A percentile compares a stretch with the other conserved stretches of the same genome.
These are phyloP conservation scores for Invenusta paracnida DNA, from an alignment of 2,888 invertebrate genomes.

Conservation along the genomic window DNA sequence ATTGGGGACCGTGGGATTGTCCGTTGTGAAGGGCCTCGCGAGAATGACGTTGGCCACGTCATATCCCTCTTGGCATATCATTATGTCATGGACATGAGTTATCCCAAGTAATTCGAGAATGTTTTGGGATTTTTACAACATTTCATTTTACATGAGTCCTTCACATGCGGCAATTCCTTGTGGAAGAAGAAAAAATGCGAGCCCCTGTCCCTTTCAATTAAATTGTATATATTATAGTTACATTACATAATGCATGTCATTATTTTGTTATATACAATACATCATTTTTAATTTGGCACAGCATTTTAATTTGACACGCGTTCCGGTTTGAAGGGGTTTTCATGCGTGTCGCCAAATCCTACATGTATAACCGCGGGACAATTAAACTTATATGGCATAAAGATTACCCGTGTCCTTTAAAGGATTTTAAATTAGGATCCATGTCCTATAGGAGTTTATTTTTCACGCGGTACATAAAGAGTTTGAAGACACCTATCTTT, in stretches of 20 bases:
- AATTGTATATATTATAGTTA: neutral
- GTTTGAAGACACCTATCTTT: neutral
- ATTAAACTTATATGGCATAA: neutral
- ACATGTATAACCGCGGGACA: neutral
- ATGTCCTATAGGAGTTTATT: neutral
- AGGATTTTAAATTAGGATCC: neutral
- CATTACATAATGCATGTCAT: neutral
- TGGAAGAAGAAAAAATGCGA: neutral
- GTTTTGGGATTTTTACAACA: neutral
- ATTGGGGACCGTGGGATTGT: neutral
- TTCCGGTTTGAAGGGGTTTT: neutral
- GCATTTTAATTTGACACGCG: neutral
- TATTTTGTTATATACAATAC: neutral
- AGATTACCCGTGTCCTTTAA: neutral
- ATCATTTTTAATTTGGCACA: neutral
- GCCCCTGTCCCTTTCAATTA: neutral
- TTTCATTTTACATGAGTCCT: neutral
- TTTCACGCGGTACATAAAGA: neutral
- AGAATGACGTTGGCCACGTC: neutral
- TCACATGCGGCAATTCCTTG: neutral
- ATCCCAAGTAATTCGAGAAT: neutral
- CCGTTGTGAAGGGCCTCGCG: neutral
- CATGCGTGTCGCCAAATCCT: neutral
- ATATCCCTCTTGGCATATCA: neutral
- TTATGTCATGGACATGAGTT: neutral